Conservation (phyloP, 2,888 invertebrate species). For the Dendrolimus houi region DNA sequence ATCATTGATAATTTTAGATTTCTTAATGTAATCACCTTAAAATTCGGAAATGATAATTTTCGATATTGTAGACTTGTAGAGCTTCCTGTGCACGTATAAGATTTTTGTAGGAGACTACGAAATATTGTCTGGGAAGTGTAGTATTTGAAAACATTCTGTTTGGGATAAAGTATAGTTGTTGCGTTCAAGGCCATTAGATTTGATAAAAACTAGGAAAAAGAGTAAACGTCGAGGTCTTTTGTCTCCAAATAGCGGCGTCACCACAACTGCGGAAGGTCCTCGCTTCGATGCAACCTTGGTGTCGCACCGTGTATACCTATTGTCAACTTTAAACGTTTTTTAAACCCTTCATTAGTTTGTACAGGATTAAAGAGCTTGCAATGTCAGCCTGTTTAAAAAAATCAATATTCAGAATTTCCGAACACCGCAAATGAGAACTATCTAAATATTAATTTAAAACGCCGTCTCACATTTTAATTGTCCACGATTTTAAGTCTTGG, state of each 20-base stretch:
- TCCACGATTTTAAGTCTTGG: too few species aligned
- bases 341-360: slow-evolving; percentile 7
- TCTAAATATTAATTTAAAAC: too few species aligned
- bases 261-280: slow-evolving; percentile 55
- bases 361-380: not conserved
- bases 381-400: too few species aligned
- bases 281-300: slow-evolving; percentile 30
- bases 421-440: not conserved
- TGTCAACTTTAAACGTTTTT: not conserved
- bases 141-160: slow-evolving; percentile 2
- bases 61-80: too few species aligned
- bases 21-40: too few species aligned
- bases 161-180: slow-evolving; percentile 23
- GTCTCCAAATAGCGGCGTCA: slow-evolving; percentile 51
- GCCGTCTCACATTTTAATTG: too few species aligned
- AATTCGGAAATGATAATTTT: too few species aligned
- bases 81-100: too few species aligned
- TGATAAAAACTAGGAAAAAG: slow-evolving; percentile 63
- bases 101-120: too few species aligned
- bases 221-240: slow-evolving; percentile 49
- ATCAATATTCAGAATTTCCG: not conserved
- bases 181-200: slow-evolving; percentile 54
- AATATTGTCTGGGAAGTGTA: too few species aligned
- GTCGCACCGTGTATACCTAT: slow-evolving; percentile 9
- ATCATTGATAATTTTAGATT: too few species aligned